phyloP scores from a whole-genome alignment of 2,113 vertebrate species.

The Jacana jacana region DNA sequence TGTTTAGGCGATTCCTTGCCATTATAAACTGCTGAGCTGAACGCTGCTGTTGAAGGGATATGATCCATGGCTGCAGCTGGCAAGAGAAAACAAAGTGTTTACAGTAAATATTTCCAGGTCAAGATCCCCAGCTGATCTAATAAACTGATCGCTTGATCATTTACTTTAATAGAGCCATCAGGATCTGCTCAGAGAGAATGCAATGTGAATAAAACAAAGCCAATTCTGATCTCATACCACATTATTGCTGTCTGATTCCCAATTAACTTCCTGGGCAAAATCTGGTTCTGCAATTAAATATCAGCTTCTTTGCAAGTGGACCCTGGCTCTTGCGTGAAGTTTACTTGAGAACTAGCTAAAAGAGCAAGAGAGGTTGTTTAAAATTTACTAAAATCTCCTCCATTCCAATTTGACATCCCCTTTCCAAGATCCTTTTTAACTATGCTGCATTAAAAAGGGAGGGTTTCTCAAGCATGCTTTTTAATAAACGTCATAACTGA shows the following conservation, averaged over 20 bases:
- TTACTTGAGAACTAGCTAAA: neutral
- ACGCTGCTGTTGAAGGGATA: constrained; percentile 27
- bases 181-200: neutral
- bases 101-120: neutral
- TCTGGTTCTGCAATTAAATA: neutral
- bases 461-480: neutral
- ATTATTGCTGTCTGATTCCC: neutral
- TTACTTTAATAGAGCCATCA: neutral
- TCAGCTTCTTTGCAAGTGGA: neutral
- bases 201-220: neutral
- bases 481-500: neutral
- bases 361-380: neutral
- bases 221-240: neutral
- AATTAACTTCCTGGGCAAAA: neutral
- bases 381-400: neutral
- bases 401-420: neutral
- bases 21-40: constrained; percentile 74
- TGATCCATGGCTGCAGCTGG: constrained; percentile 71
- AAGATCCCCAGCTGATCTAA: neutral
- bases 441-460: neutral
- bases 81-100: neutral
- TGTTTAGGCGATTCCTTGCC: constrained; percentile 80
- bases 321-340: neutral
- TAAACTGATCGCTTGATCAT: neutral
- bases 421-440: neutral